Evolutionary conservation across 92 coral and sea anemone genomes (phyloP), one percentile per base, ranked within the genome.

Genomic region (Epizoanthus stellaris): DNA sequence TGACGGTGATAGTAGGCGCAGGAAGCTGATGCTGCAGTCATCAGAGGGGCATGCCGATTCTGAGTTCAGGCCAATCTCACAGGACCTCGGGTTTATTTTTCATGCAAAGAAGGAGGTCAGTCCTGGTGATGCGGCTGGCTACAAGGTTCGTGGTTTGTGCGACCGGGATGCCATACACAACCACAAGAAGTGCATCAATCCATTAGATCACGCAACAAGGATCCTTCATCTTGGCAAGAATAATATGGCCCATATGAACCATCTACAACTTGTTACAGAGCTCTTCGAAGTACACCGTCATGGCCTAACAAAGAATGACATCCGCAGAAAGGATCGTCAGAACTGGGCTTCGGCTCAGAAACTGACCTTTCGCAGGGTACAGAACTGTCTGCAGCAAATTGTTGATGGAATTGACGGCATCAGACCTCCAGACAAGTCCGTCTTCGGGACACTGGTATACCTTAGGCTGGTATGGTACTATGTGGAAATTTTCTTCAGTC

Each of bases 301-400:
- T 66, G 90, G 81, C 16, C 61, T 87, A 73, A 80, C 70, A 40
- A 49, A 52, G 30, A 73, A 76, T 70, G 85, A 86, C 43, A 66
- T 86, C 65, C 36, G 45, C 23, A 52, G 85, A 14, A 38, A 76
- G 57, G 85, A 86, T 60, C 38, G 81, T n/a, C 85, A 86, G 61
- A 86, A 86, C 81, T 86, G 85, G 90, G 42, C 73, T n/a, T 79
- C 90, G 8, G 90, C 83, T 57, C 90, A 87, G 83, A 80, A 80
- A 60, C 68, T 80, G 45, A 80, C 90, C 25, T 63, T 80, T 57
- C 73, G 56, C 23, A 63, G 67, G 15, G 86, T 68, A 47, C 74
- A 52, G 17, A 53, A 80, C 52, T 79, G 86, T 71, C 54, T 87
- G 43, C 80, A 87, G 62, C 21, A 73, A 53, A 30, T 87, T 43